Conservation (phyloP, 2,888 invertebrate species). For the Caenorhabditis afra region DNA sequence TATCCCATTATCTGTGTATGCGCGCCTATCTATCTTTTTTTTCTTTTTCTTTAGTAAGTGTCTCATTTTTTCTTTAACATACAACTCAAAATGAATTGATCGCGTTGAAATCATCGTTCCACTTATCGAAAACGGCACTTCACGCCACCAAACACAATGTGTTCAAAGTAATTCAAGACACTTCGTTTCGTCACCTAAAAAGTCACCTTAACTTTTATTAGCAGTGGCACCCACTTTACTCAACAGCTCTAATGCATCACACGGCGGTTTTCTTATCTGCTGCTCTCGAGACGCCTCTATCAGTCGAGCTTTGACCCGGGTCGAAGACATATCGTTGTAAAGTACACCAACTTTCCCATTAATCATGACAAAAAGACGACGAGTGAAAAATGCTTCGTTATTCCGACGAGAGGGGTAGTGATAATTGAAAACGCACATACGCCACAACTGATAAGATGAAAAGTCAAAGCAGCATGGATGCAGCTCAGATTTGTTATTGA, state of each 20-base stretch:
- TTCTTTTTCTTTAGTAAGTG: too few species aligned
- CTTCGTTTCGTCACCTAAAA: background rate
- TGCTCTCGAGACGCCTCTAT: background rate
- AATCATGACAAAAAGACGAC: constrained; percentile 36
- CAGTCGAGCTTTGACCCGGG: constrained; percentile 39
- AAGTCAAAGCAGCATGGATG: constrained; percentile 34
- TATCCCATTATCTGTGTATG: too few species aligned
- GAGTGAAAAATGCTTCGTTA: constrained; percentile 11
- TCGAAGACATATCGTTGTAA: constrained; percentile 41
- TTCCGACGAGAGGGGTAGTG: constrained; percentile 24
- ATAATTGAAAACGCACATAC: constrained; percentile 40
- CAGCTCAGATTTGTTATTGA: constrained; percentile 41
- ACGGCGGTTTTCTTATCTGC: constrained; percentile 39
- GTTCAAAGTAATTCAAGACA: too few species aligned
- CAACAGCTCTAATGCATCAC: constrained; percentile 39
- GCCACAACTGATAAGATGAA: constrained; percentile 46
- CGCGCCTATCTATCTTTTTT: too few species aligned
- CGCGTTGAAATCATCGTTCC: too few species aligned
- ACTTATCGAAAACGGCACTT: too few species aligned
- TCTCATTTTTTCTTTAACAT: too few species aligned
- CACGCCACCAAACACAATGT: too few species aligned
- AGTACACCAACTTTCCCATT: constrained; percentile 48
- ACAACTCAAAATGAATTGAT: too few species aligned
- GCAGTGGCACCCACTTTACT: constrained; percentile 13
- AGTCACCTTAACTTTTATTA: constrained; percentile 33